Evolutionary conservation across 2,888 invertebrate genomes (phyloP), one percentile per base, ranked within the genome.

Genomic region (Minunthozetes semirufus): DNA sequence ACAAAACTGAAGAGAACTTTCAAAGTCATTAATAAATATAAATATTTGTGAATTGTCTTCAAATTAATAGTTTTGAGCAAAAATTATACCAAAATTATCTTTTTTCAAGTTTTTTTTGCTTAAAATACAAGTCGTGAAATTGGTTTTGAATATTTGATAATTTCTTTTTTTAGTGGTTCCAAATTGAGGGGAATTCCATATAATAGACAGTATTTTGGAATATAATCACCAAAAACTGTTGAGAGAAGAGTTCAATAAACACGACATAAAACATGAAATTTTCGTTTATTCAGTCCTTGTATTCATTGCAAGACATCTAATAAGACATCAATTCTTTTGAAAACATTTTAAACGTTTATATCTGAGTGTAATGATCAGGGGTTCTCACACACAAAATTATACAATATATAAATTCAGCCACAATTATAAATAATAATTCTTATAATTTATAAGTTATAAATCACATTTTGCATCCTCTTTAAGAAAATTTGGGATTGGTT

Each of bases 11-110:
- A 48, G 46, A 48, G 46, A 48, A 13, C 3, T 48, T 48, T 48
- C 13, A 15, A 17, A 17, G 46, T 48, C 46, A 15, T 48, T 48
- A 48, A 48, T 53, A 53, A 48, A 48, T 53, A 53, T n/a, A 56
- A 25, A n/a, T 17, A 25, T 11, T 56, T 25, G 11, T 25, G 11
- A 56, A 56, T 56, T 56, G 25, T 25, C 9, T 11, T 56, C 22
- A 56, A 25, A 56, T 56, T 56, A 56, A 56, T 56, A 56, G 56
- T 56, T 53, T 56, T 56, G 25, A 25, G 9, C 56, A 13, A 48
- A 53, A 19, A 53, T n/a, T n/a, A n/a, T 53, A 53, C 19, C 19
- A 48, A 48, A 48, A 8, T 17, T 48, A 8, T 6, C 11, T 17
- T 48, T 13, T 48, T 11, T 5, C 33, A 3, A 33, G 33, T 33